Percentiles rank a stretch among this genome's conserved stretches.
Evolutionary conservation across 1,140 invertebrate species (phyloP).

Genomic region (Scaptodrosophila lebanonensis): DNA sequence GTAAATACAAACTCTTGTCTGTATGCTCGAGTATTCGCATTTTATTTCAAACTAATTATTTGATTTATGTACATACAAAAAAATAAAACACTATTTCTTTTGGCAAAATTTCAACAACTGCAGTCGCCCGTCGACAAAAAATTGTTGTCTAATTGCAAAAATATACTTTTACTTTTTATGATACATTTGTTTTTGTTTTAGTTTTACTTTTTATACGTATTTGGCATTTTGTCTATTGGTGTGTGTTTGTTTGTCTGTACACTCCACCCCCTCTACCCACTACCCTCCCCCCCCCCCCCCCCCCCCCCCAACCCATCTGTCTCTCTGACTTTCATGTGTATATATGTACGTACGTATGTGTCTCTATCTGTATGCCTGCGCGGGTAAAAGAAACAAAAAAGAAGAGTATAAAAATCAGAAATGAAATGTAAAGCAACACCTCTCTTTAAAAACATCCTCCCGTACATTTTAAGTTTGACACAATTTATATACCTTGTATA

Average conservation of each 20-base stretch:
- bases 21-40: constrained; percentile 15
- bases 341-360: constrained; percentile 32
- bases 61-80: constrained; percentile 59
- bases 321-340: constrained; percentile 35
- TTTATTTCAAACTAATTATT: constrained; percentile 21
- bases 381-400: constrained; percentile 23
- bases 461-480: constrained; percentile 73
- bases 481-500: constrained; percentile 76
- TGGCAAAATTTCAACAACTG: constrained; percentile 61
- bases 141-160: constrained; percentile 32
- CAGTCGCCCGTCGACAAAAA: no score
- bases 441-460: constrained; percentile 52
- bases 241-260: constrained; percentile 36
- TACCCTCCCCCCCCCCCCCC: no score
- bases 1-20: constrained; percentile 56
- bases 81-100: constrained; percentile 29
- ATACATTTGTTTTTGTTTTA: constrained; percentile 54
- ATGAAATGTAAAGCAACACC: constrained; percentile 13
- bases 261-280: no score
- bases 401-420: constrained; percentile 5
- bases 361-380: constrained; percentile 8
- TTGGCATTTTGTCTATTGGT: constrained; percentile 54
- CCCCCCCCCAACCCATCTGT: no score
- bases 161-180: constrained; percentile 28
- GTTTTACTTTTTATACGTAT: constrained; percentile 31